Conservation (phyloP, 1,140 invertebrate genomes). For the Hypothenemus hampei region DNA sequence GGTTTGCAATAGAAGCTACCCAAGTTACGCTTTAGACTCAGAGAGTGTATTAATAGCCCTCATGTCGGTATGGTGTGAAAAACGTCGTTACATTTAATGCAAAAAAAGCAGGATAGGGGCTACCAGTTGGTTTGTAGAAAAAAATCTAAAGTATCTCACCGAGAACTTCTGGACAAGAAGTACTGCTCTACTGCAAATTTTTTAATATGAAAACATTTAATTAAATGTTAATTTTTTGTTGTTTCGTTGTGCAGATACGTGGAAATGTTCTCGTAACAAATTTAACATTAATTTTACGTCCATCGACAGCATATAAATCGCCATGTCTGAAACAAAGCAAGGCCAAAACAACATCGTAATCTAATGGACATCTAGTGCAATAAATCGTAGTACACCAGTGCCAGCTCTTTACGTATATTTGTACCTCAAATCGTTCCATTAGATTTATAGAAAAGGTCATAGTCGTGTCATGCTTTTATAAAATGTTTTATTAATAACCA, state of each 20-base stretch:
- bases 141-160: too few relatives aligned
- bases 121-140: conserved; percentile 4
- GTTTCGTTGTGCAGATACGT: too few relatives aligned
- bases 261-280: too few relatives aligned
- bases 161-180: background rate
- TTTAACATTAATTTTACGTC: conserved; percentile 1
- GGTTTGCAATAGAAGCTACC: too few relatives aligned
- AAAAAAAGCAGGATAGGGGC: too few relatives aligned
- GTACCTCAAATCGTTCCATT: conserved; percentile 15
- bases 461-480: conserved; percentile 1
- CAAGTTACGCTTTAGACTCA: too few relatives aligned
- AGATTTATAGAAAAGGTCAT: conserved; percentile 20
- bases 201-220: too few relatives aligned
- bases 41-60: too few relatives aligned
- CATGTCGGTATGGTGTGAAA: too few relatives aligned
- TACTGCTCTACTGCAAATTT: background rate
- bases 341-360: conserved; percentile 15
- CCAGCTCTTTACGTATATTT: conserved; percentile 5
- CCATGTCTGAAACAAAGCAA: conserved; percentile 9
- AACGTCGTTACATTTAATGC: too few relatives aligned
- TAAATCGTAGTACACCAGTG: conserved; percentile 14
- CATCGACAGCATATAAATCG: conserved; percentile 11
- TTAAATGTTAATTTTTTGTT: too few relatives aligned
- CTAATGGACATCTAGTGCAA: conserved; percentile 17
- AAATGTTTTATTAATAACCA: too few relatives aligned